These are phyloP conservation scores for Nematopogon swammerdamellus DNA, from an alignment of 2,888 invertebrate genomes.

Conservation along the genomic window DNA sequence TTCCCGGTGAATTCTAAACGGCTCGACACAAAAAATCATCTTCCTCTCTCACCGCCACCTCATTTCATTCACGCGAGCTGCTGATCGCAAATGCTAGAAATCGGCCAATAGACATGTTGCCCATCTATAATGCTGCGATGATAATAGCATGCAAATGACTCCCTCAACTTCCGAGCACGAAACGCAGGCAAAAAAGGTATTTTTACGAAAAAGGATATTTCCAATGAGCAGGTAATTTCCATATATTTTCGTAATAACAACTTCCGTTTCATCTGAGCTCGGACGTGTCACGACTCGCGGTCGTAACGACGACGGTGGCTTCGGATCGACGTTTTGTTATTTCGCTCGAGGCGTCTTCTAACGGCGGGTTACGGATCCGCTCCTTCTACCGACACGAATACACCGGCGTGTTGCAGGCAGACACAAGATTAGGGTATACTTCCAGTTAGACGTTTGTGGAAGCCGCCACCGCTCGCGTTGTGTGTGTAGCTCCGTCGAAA, in stretches of 20 bases:
- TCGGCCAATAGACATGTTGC: constrained; percentile 45
- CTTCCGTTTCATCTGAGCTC: constrained; percentile 36
- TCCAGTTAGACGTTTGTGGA: not conserved
- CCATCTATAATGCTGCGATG: constrained; percentile 34
- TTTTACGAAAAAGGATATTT: constrained; percentile 30
- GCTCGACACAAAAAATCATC: no score
- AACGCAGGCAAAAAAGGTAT: constrained; percentile 25
- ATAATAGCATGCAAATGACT: constrained; percentile 50
- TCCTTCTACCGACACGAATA: not conserved
- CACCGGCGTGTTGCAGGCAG: not conserved
- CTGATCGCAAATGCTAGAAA: no score
- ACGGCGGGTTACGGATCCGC: not conserved
- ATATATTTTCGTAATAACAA: constrained; percentile 48
- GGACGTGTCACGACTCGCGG: constrained; percentile 31
- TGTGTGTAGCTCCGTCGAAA: not conserved
- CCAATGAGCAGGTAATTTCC: constrained; percentile 39
- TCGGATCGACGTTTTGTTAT: constrained; percentile 16
- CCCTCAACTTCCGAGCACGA: constrained; percentile 26
- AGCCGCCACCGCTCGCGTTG: not conserved
- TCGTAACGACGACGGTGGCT: constrained; percentile 18
- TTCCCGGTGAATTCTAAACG: not conserved
- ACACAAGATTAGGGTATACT: not conserved
- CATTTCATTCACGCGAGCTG: not conserved
- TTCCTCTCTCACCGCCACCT: not conserved
- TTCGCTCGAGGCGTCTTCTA: constrained; percentile 10